phyloP scores from a whole-genome alignment of 2,797 vertebrate genomes.

The Coracias cyanogaster region DNA sequence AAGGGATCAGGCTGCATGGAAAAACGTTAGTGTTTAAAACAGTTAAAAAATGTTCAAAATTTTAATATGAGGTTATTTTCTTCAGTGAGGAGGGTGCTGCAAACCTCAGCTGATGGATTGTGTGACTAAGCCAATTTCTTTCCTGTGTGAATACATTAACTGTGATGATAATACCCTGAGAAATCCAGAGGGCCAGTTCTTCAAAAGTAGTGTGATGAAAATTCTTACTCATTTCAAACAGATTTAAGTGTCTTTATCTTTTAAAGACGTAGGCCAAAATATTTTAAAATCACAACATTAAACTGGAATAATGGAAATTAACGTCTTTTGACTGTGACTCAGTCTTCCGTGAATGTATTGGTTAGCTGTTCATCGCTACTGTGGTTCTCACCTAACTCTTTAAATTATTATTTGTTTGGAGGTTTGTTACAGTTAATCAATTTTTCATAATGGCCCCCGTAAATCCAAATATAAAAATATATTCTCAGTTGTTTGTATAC shows the following conservation, averaged over 20 bases:
- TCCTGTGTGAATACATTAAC: conserved; percentile 1
- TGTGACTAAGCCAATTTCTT: conserved; percentile 44
- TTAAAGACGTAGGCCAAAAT: background rate
- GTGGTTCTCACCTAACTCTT: conserved; percentile 18
- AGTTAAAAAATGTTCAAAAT: background rate
- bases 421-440: conserved; percentile 47
- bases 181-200: conserved; percentile 21
- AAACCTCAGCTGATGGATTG: background rate
- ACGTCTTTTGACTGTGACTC: background rate
- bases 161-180: conserved; percentile 17
- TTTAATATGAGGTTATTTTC: conserved; percentile 32
- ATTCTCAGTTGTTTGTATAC: conserved; percentile 35
- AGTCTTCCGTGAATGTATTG: background rate
- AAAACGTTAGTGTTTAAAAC: background rate
- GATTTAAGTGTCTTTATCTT: background rate
- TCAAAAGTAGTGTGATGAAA: conserved; percentile 32
- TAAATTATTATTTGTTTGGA: conserved; percentile 33
- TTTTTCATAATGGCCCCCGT: conserved; percentile 63
- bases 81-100: background rate
- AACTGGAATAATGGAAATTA: background rate
- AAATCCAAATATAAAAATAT: conserved; percentile 65
- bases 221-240: conserved; percentile 3
- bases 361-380: background rate
- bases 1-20: background rate
- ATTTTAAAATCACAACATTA: background rate